Evolutionary conservation across 2,797 vertebrate species (phyloP), one percentile per base, ranked within the genome.

Genomic region (Silurus aristotelis): DNA sequence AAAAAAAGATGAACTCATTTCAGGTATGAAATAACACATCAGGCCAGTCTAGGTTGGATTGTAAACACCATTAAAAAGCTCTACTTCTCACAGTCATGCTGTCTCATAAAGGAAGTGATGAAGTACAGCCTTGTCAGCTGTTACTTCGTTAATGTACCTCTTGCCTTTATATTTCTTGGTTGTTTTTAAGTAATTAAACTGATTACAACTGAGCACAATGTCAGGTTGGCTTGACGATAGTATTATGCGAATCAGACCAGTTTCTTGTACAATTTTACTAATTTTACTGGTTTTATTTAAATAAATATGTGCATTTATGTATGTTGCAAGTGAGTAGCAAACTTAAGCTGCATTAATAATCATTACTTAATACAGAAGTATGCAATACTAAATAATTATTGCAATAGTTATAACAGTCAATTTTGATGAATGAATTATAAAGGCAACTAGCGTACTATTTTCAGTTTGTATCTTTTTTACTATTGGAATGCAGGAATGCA

Each of bases 11-110:
- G 64, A 77, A 52, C 56, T 55, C 12, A 82, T 70, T 67, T 78
- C 14, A 70, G 22, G 38, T 77, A 63, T 71, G 63, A 83, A 75
- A 77, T 58, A 76, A 85, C 70, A 31, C 48, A 12, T 8, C 31
- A 60, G 63, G 55, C 56, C 31, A 20, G 25, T 61, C 56, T 2
- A 17, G 25, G 19, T 27, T 77, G 38, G 82, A 56, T 22, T 27
- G 70, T 6, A 82, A 46, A 85, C 61, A 86, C 22, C 55, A 68
- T 81, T 58, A 81, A 81, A 48, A 60, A 55, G 25, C 8, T 46
- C 56, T 60, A 61, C 14, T 73, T 43, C 38, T 76, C 31, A 67
- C 48, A 38, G 60, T 22, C 64, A 48, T 25, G 20, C 25, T 13
- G 48, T 48, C 46, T 48, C 2, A 14, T 70, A 20, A n/a, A 70